Evolutionary conservation across 2,888 invertebrate species (phyloP), one percentile per base, ranked within the genome.

Genomic region (Cancer borealis): DNA sequence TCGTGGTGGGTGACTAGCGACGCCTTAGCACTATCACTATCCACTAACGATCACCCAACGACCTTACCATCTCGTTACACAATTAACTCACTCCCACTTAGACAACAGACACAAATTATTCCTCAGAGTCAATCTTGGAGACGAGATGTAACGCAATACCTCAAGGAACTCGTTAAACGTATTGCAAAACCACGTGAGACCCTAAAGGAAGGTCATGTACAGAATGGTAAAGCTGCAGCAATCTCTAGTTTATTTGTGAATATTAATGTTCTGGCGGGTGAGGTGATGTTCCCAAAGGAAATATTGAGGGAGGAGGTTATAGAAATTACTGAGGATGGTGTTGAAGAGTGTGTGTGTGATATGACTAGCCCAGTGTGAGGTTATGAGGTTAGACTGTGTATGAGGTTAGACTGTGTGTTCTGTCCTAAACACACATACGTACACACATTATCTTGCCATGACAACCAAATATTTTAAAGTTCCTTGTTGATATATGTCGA

Each of bases 1-100:
- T 95, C 95, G 14, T 47, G 88, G 89, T 95, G 95, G 95, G 91
- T 95, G 26, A 45, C 94, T 5, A 60, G 54, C 46, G 92, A 92
- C 84, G 88, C 90, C 46, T 79, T 92, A 21, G 92, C 94, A 14
- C 89, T 92, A n/a, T 79, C 93, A 10, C 84, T 60, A 0, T 45
- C 88, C 54, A 60, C 60, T 5, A 26, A 60, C 49, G 79, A 49
- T 14, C 46, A 14, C 46, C 73, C 46, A 10, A 14, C 84, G n/a
- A 91, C 46, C 26, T 46, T 45, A 6, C 12, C 39, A 60, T n/a
- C 91, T 12, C 54, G 30, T 12, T 17, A 14, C 60, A 30, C 91
- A 60, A 10, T 0, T 30, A 60, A 91, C 30, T 5, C 60, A 8
- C 39, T 30, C 54, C 54, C n/a, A 6, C 60, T 14, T 8, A 54